Percentiles rank a stretch among this genome's conserved stretches.
phyloP scores from a whole-genome alignment of 2,888 invertebrate genomes.

The Cordilura impudica region DNA sequence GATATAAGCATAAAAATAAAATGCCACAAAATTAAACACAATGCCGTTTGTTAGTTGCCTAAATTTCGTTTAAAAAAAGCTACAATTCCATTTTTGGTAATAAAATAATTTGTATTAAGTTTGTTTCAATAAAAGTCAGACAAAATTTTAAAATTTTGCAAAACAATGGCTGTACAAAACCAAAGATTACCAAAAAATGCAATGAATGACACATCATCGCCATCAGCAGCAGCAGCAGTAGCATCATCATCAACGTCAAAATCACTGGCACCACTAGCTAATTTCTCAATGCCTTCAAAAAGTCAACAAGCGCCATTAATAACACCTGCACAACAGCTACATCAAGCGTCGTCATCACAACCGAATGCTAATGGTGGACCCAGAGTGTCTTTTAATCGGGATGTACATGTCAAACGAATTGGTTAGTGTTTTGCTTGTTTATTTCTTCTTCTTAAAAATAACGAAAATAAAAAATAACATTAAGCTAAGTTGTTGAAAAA shows the following conservation, averaged over 20 bases:
- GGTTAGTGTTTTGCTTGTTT: conserved; percentile 81
- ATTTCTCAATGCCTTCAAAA: too few species aligned
- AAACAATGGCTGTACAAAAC: conserved; percentile 67
- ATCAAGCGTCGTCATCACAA: conserved; percentile 27
- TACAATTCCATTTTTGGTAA: conserved; percentile 1
- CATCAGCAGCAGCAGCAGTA: conserved; percentile 37
- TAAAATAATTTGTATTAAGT: conserved; percentile 18
- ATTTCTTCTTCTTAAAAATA: neutral
- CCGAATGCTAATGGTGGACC: conserved; percentile 80
- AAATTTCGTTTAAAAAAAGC: neutral
- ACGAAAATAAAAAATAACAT: neutral
- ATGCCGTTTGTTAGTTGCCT: conserved; percentile 22
- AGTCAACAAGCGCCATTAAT: conserved; percentile 13
- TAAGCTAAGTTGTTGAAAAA: too few species aligned
- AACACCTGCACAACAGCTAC: conserved; percentile 9
- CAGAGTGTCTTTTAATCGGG: conserved; percentile 92
- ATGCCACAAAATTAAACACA: conserved; percentile 3
- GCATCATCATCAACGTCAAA: conserved; percentile 59
- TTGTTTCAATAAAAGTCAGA: conserved; percentile 36
- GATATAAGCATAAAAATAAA: conserved; percentile 3
- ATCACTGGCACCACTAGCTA: conserved; percentile 25
- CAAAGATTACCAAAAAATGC: conserved; percentile 64
- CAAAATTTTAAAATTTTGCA: conserved; percentile 65
- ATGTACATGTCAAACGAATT: conserved; percentile 93
- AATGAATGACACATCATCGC: conserved; percentile 39